Evolutionary conservation across 2,888 invertebrate species (phyloP).

Genomic region (Hypselothyrea guttata): DNA sequence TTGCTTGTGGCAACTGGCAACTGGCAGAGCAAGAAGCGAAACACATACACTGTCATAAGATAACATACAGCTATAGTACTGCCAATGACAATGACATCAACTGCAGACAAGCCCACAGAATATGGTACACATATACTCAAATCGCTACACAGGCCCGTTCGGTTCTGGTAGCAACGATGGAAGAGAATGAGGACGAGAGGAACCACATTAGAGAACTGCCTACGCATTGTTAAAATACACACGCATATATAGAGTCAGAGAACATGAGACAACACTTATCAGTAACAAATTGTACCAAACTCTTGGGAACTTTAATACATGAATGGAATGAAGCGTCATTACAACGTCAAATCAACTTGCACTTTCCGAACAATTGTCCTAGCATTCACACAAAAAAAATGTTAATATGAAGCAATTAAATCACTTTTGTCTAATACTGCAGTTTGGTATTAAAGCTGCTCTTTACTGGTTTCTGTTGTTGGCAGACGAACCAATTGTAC

Average conservation of each 20-base stretch:
- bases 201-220: constrained; percentile 23
- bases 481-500: constrained; percentile 1
- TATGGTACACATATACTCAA: constrained; percentile 25
- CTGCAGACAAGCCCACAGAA: constrained; percentile 67
- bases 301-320: constrained; percentile 14
- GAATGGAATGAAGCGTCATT: no score
- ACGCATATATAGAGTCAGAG: constrained; percentile 10
- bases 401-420: no score
- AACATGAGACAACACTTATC: constrained; percentile 2
- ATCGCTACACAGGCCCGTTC: constrained; percentile 36
- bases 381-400: no score
- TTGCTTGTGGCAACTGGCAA: constrained; percentile 27
- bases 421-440: no score
- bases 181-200: constrained; percentile 9
- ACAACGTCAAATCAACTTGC: no score
- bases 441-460: constrained; percentile 1
- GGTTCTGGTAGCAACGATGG: constrained; percentile 28
- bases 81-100: constrained; percentile 75
- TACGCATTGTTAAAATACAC: constrained; percentile 39
- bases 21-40: constrained; percentile 30
- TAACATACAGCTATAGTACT: constrained; percentile 57
- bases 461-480: background rate
- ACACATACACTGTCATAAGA: constrained; percentile 26
- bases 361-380: no score
- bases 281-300: constrained; percentile 22